Evolutionary conservation across 2,888 invertebrate species (phyloP).

Genomic region (Stomorhina lunata): DNA sequence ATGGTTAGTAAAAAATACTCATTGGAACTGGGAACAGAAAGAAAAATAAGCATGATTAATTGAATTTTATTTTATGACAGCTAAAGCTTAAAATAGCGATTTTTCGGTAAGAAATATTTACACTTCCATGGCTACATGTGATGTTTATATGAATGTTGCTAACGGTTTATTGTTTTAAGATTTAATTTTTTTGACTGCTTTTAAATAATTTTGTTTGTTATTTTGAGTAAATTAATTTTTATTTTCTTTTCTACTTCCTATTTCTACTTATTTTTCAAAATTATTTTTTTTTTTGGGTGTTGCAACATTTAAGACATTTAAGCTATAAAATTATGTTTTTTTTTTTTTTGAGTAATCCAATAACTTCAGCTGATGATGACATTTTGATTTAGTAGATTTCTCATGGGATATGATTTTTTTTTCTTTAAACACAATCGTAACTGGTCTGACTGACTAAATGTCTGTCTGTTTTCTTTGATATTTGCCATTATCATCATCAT

Average conservation of each 20-base stretch:
- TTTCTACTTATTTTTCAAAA: neutral
- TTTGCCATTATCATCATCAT: neutral
- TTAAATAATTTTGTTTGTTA: too few relatives aligned
- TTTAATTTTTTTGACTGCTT: too few relatives aligned
- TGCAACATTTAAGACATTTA: neutral
- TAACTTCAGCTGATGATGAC: conserved; percentile 10
- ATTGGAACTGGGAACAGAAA: too few relatives aligned
- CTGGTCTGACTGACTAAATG: neutral
- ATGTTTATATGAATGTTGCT: too few relatives aligned
- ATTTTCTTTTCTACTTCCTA: too few relatives aligned
- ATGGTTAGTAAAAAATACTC: neutral
- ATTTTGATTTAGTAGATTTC: conserved; percentile 22
- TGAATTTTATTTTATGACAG: too few relatives aligned
- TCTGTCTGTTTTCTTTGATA: neutral
- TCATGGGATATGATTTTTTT: neutral
- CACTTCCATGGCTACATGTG: too few relatives aligned
- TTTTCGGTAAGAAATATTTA: too few relatives aligned
- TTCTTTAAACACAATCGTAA: neutral
- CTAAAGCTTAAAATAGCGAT: too few relatives aligned
- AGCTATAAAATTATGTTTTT: neutral
- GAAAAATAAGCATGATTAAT: too few relatives aligned
- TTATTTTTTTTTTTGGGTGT: neutral
- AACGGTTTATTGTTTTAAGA: too few relatives aligned
- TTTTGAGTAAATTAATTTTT: too few relatives aligned
- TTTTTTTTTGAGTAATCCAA: neutral